These are phyloP conservation scores for Ictalurus punctatus DNA, from an alignment of 2,113 vertebrate species.

Conservation along the genomic window DNA sequence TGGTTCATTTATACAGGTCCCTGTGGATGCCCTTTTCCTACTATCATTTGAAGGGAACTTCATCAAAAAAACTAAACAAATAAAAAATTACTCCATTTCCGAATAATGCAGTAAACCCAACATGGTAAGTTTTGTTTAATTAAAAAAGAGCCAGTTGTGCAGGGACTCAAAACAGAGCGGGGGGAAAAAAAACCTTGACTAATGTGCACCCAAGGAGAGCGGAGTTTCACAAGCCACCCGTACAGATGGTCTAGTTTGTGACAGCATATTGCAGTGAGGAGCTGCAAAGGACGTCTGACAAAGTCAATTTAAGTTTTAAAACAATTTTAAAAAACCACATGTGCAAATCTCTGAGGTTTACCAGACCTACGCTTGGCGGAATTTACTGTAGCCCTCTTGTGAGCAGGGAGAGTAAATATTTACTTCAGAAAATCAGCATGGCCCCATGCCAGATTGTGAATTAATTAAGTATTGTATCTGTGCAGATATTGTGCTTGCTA, in stretches of 20 bases:
- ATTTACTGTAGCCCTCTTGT: constrained; percentile 57
- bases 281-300: constrained; percentile 53
- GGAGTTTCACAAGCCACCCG: constrained; percentile 55
- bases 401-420: constrained; percentile 47
- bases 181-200: constrained; percentile 33
- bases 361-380: constrained; percentile 51
- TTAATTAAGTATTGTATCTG: constrained; percentile 54
- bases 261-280: constrained; percentile 51
- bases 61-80: not conserved
- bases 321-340: constrained; percentile 50
- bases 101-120: constrained; percentile 4
- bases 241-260: constrained; percentile 59
- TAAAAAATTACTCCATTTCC: not conserved
- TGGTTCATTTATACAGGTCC: constrained; percentile 1
- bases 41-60: not conserved
- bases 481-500: constrained; percentile 45
- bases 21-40: constrained; percentile 10
- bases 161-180: constrained; percentile 35
- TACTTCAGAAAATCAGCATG: constrained; percentile 29
- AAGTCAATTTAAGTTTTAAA: constrained; percentile 66
- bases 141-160: constrained; percentile 48
- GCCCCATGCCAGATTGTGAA: constrained; percentile 53
- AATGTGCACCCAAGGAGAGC: constrained; percentile 57
- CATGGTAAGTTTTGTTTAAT: constrained; percentile 13
- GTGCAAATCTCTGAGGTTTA: constrained; percentile 53